phyloP scores from a whole-genome alignment of 53 echinoderm and acorn worm species.

The Echinarachnius parma region DNA sequence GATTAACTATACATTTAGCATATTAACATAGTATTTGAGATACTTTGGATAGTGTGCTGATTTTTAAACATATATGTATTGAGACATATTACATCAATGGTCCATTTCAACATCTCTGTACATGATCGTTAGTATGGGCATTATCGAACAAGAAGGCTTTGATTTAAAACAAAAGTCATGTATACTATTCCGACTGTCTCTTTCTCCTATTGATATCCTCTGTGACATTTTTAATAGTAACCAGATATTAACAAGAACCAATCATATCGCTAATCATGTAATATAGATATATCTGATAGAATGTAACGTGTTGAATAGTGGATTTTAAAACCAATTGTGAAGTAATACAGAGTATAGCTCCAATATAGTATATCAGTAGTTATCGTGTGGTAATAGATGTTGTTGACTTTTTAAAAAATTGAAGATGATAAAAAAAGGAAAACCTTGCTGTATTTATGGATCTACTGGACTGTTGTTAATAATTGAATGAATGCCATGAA shows the following conservation, averaged over 20 bases:
- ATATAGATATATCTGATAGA: conserved; percentile 33
- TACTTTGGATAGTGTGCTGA: conserved; percentile 24
- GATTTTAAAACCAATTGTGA: background rate
- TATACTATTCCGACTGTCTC: too few species aligned
- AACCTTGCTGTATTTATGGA: conserved; percentile 20
- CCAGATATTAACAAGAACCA: background rate
- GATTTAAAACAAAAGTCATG: too few species aligned
- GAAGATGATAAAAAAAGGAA: background rate
- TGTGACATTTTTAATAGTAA: conserved; percentile 20
- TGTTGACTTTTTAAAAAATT: conserved; percentile 37
- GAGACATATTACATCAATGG: too few species aligned
- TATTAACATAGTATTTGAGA: conserved; percentile 21
- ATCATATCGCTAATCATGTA: background rate
- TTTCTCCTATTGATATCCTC: too few species aligned
- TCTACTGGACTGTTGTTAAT: conserved; percentile 28
- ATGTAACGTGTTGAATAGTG: conserved; percentile 35
- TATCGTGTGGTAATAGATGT: conserved; percentile 20
- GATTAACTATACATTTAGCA: too few species aligned
- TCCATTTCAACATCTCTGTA: too few species aligned
- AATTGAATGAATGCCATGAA: background rate
- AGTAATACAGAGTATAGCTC: conserved; percentile 18
- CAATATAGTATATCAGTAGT: conserved; percentile 27
- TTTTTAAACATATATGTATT: background rate
- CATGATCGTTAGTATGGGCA: too few species aligned
- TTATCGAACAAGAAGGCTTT: too few species aligned